These are phyloP conservation scores for Lepisosteus osseus DNA, from an alignment of 2,113 vertebrate species.

Conservation along the genomic window DNA sequence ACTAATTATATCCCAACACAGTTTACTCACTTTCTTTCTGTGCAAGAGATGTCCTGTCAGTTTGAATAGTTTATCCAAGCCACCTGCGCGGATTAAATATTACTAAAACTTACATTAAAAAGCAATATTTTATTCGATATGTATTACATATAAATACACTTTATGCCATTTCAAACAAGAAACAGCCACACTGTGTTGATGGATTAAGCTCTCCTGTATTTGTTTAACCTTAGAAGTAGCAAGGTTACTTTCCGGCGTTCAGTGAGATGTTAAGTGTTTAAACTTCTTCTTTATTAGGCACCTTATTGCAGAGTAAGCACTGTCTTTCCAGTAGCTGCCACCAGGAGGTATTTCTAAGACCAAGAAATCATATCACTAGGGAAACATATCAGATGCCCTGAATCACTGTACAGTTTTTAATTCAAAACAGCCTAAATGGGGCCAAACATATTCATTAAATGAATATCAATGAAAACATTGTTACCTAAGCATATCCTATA, in stretches of 20 bases:
- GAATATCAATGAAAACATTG: background rate
- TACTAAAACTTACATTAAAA: background rate
- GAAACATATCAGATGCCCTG: background rate
- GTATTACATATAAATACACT: background rate
- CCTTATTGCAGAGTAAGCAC: background rate
- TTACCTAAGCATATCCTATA: background rate
- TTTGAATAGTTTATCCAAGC: background rate
- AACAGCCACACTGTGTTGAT: background rate
- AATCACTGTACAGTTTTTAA: background rate
- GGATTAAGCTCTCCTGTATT: background rate
- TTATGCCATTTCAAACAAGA: constrained; percentile 1
- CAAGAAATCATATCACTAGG: background rate
- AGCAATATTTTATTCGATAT: background rate
- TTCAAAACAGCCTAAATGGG: background rate
- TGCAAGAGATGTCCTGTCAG: background rate
- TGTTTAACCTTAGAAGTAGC: constrained; percentile 3
- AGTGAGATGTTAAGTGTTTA: background rate
- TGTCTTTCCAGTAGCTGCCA: background rate
- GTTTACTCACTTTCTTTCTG: background rate
- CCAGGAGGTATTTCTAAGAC: background rate
- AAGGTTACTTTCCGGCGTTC: background rate
- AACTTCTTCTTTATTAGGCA: background rate
- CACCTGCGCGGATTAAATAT: background rate
- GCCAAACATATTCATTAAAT: constrained; percentile 9
- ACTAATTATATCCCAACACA: background rate